A percentile compares a stretch with the other conserved stretches of the same genome.
Evolutionary conservation across 2,797 vertebrate genomes (phyloP).

Genomic region (Schizothorax lantsangensis): DNA sequence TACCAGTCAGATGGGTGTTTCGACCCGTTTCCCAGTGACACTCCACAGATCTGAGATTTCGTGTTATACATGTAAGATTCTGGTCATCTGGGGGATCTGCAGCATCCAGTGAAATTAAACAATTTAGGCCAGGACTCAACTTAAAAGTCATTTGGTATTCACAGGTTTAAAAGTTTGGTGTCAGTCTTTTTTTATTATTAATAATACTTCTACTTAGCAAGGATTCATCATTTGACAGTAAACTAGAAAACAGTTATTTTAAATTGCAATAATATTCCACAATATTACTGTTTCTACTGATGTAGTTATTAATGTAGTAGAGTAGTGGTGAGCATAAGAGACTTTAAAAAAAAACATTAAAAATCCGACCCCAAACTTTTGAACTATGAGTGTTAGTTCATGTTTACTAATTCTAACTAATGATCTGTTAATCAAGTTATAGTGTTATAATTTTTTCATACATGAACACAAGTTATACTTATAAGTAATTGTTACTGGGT

Average conservation of each 20-base stretch:
- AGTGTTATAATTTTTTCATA: background rate
- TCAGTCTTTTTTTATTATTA: background rate
- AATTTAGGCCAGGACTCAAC: background rate
- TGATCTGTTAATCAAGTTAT: background rate
- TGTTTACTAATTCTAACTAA: background rate
- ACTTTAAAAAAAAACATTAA: background rate
- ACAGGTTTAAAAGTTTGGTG: background rate
- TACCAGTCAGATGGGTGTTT: fast-evolving
- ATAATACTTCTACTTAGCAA: background rate
- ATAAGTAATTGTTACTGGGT: background rate
- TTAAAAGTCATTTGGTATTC: background rate
- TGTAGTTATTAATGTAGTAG: background rate
- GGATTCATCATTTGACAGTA: background rate
- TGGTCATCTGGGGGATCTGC: slow-evolving; percentile 71
- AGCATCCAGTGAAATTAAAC: background rate
- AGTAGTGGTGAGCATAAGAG: background rate
- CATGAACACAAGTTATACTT: background rate
- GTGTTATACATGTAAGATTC: slow-evolving; percentile 75
- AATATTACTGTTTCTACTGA: background rate
- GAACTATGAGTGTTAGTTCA: background rate
- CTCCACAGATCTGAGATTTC: slow-evolving; percentile 65
- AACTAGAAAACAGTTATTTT: background rate
- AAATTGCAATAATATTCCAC: background rate
- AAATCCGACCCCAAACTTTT: background rate
- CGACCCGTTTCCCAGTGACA: slow-evolving; percentile 69